A percentile compares a stretch with the other conserved stretches of the same genome.
Evolutionary conservation across 1,140 invertebrate species (phyloP).

Genomic region (Samia ricini): DNA sequence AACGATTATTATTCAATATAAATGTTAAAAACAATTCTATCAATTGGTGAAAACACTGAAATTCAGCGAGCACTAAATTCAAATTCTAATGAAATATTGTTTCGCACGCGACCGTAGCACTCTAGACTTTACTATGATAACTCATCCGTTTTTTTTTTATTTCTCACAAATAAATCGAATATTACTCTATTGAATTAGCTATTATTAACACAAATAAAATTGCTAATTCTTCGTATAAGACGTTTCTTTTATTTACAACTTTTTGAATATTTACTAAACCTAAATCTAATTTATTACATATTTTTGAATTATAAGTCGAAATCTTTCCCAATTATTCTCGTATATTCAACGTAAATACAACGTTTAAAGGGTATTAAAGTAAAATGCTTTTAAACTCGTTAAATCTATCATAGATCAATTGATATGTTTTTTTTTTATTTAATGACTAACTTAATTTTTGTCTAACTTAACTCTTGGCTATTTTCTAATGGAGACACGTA

Average conservation of each 20-base stretch:
- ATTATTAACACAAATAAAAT: background rate
- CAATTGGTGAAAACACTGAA: slow-evolving; percentile 9
- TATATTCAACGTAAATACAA: too few relatives aligned
- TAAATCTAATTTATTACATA: too few relatives aligned
- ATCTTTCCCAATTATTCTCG: too few relatives aligned
- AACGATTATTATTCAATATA: background rate
- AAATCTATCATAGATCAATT: background rate
- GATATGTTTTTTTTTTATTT: background rate
- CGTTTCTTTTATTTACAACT: too few relatives aligned
- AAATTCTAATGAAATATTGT: slow-evolving; percentile 29
- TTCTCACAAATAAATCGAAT: background rate
- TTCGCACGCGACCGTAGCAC: slow-evolving; percentile 19
- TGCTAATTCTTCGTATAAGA: background rate
- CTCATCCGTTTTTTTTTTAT: background rate
- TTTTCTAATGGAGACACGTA: too few relatives aligned
- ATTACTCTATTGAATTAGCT: background rate
- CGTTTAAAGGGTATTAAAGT: too few relatives aligned
- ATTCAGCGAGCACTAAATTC: slow-evolving; percentile 18
- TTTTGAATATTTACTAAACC: too few relatives aligned
- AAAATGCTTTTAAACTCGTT: too few relatives aligned
- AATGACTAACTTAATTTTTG: too few relatives aligned
- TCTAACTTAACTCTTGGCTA: too few relatives aligned
- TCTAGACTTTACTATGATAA: background rate
- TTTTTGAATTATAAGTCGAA: too few relatives aligned
- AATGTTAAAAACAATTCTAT: background rate